Conservation (phyloP, 1,140 invertebrate species). For the Rhynchophorus ferrugineus region DNA sequence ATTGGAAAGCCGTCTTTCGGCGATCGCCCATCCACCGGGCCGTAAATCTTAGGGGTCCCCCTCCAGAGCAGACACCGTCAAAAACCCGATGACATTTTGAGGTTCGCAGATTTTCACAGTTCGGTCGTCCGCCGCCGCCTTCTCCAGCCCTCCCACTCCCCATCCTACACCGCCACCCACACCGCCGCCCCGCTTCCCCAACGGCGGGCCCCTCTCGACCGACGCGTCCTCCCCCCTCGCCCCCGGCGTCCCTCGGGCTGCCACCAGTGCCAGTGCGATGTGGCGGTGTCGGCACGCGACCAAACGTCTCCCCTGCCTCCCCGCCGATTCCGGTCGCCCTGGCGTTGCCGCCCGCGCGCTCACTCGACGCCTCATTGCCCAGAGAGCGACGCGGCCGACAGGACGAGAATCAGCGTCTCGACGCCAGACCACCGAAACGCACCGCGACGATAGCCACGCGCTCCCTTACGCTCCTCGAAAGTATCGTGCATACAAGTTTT, state of each 20-base stretch:
- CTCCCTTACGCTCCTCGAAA: too few relatives aligned
- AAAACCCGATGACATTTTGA: constrained; percentile 9
- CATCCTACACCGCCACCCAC: too few relatives aligned
- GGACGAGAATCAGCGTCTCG: background rate
- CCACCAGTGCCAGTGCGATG: constrained; percentile 27
- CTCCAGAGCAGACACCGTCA: background rate
- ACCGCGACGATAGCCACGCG: too few relatives aligned
- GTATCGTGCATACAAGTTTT: too few relatives aligned
- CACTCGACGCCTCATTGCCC: constrained; percentile 27
- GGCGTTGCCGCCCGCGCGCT: constrained; percentile 27
- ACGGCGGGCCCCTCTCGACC: background rate
- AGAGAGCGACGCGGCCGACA: constrained; percentile 13
- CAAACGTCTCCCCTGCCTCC: constrained; percentile 30
- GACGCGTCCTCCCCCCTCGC: background rate
- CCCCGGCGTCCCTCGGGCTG: background rate
- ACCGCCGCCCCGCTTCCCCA: too few relatives aligned
- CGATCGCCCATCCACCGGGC: too few relatives aligned
- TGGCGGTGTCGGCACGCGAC: constrained; percentile 42
- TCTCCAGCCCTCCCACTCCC: constrained; percentile 11
- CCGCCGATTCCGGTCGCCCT: constrained; percentile 17
- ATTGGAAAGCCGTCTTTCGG: too few relatives aligned
- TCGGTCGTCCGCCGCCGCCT: constrained; percentile 22
- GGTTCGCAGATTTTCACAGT: constrained; percentile 7
- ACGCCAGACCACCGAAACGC: background rate
- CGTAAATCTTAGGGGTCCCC: too few relatives aligned